These are phyloP conservation scores for Aradus depressus DNA, from an alignment of 2,888 invertebrate genomes.

Conservation along the genomic window DNA sequence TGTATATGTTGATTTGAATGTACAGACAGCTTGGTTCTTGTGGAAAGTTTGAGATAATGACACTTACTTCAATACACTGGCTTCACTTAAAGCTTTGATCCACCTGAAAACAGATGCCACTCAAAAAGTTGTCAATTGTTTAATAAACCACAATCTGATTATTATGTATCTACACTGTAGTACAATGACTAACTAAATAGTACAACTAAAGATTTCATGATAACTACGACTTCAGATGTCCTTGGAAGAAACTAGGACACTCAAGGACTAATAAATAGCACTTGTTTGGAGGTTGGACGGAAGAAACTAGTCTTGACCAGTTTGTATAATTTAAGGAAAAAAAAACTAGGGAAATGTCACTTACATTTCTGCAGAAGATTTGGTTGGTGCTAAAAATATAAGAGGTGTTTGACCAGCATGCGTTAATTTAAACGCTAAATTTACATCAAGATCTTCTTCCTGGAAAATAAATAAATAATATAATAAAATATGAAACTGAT, in stretches of 20 bases:
- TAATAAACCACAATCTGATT: too few species aligned
- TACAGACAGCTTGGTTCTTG: not conserved
- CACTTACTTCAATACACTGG: slow-evolving; percentile 33
- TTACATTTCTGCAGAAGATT: slow-evolving; percentile 37
- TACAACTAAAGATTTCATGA: not conserved
- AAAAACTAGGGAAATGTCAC: slow-evolving; percentile 5
- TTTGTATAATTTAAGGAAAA: slow-evolving; percentile 6
- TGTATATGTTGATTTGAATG: too few species aligned
- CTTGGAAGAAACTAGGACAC: not conserved
- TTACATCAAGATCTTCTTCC: slow-evolving; percentile 36
- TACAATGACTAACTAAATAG: not conserved
- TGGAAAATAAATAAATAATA: slow-evolving; percentile 23
- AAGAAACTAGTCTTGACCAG: not conserved
- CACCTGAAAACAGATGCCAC: slow-evolving; percentile 30
- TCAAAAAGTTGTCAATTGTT: too few species aligned
- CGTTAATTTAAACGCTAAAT: slow-evolving; percentile 40
- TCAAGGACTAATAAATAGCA: too few species aligned
- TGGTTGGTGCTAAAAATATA: slow-evolving; percentile 39
- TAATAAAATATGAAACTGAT: not conserved
- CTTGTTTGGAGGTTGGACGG: too few species aligned
- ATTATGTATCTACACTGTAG: not conserved
- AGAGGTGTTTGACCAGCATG: slow-evolving; percentile 40
- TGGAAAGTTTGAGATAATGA: slow-evolving; percentile 2
- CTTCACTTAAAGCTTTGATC: slow-evolving; percentile 34
- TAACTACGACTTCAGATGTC: not conserved